Percentiles rank a stretch among this genome's conserved stretches.
These are phyloP conservation scores for Cryptoprocta ferox DNA, from an alignment of 2,797 vertebrate species.

Conservation along the genomic window DNA sequence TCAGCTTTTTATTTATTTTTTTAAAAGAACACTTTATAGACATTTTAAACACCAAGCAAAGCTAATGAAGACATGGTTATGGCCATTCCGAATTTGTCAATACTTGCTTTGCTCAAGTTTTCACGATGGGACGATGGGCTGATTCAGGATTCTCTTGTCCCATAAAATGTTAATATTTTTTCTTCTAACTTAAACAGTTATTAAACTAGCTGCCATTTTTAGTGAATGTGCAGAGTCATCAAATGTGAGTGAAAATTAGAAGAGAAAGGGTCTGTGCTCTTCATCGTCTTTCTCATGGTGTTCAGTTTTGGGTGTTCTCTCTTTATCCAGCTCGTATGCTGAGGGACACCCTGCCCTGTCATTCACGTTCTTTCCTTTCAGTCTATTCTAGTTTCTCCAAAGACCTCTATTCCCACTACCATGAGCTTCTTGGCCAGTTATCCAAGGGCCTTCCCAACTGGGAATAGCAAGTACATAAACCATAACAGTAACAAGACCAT, in stretches of 20 bases:
- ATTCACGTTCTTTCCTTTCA: neutral
- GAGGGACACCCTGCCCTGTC: neutral
- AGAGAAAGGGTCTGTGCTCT: neutral
- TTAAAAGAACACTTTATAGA: neutral
- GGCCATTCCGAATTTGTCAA: neutral
- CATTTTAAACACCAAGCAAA: neutral
- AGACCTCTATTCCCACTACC: neutral
- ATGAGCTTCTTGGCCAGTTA: neutral
- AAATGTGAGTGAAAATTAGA: neutral
- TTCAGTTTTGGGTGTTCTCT: neutral
- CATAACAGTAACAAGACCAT: neutral
- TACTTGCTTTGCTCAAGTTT: slow-evolving; percentile 8
- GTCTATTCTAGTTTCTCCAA: neutral
- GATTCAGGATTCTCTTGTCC: slow-evolving; percentile 8
- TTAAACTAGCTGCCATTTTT: neutral
- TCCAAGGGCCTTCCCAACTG: neutral
- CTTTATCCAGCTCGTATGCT: neutral
- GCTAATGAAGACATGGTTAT: neutral
- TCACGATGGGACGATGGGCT: neutral
- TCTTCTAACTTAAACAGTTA: neutral
- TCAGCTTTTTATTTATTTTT: slow-evolving; percentile 45
- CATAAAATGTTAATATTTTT: slow-evolving; percentile 47
- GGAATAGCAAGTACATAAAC: neutral
- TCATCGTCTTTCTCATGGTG: neutral
- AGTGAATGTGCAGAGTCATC: neutral